Evolutionary conservation across 2,113 vertebrate genomes (phyloP).

Genomic region (Pheucticus melanocephalus): DNA sequence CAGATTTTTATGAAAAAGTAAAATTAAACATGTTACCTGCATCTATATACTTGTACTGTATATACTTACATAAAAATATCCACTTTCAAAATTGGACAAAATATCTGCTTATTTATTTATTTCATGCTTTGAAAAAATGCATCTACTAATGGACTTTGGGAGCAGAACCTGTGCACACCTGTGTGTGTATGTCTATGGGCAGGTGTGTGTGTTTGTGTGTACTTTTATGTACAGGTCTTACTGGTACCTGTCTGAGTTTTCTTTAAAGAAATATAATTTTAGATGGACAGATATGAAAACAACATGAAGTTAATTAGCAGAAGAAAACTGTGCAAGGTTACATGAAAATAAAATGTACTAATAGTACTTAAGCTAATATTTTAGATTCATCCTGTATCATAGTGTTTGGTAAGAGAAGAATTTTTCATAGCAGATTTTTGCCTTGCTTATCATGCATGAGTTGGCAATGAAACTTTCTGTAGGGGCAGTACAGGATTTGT

Average conservation of each 20-base stretch:
- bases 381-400: neutral
- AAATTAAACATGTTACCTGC: neutral
- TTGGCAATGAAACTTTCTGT: neutral
- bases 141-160: neutral
- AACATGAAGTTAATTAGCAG: neutral
- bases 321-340: neutral
- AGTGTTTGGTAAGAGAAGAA: neutral
- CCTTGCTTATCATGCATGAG: neutral
- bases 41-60: neutral
- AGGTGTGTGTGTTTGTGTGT: neutral
- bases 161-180: neutral
- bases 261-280: neutral
- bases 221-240: neutral
- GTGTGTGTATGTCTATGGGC: neutral
- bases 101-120: neutral
- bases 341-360: neutral
- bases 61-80: neutral
- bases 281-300: neutral
- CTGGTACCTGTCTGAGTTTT: neutral
- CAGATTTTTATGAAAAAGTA: neutral
- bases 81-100: neutral
- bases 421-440: neutral
- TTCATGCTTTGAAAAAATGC: neutral
- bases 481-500: neutral
- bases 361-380: neutral